Evolutionary conservation across 2,113 vertebrate species (phyloP).

Genomic region (Perca schrenkii): DNA sequence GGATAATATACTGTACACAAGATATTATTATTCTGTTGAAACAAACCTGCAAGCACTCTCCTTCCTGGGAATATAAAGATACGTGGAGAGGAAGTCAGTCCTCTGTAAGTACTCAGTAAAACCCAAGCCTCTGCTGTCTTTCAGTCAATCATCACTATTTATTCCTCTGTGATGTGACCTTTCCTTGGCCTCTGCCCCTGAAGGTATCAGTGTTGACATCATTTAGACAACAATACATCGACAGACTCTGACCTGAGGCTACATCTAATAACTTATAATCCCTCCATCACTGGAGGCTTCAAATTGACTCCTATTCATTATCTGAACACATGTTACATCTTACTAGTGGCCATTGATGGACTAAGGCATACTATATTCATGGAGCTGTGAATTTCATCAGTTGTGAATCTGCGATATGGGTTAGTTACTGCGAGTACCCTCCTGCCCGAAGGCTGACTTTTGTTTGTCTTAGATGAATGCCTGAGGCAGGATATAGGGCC

Average conservation of each 20-base stretch:
- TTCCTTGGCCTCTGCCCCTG: conserved; percentile 14
- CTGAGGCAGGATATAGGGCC: not conserved
- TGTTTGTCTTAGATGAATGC: conserved; percentile 20
- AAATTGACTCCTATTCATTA: conserved; percentile 42
- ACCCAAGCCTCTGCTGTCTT: not conserved
- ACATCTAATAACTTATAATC: conserved; percentile 32
- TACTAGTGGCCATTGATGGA: conserved; percentile 13
- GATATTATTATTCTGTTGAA: not conserved
- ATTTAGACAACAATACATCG: conserved; percentile 9
- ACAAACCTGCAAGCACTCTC: not conserved
- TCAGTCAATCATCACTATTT: conserved; percentile 7
- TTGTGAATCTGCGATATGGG: conserved; percentile 15
- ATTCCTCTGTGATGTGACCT: conserved; percentile 31
- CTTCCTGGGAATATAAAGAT: not conserved
- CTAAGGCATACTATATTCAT: not conserved
- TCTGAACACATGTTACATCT: conserved; percentile 28
- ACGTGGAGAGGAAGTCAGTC: not conserved
- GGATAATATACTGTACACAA: not conserved
- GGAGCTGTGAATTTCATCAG: conserved; percentile 17
- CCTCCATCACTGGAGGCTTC: conserved; percentile 19
- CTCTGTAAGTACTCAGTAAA: not conserved
- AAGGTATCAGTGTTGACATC: conserved; percentile 28
- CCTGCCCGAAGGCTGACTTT: conserved; percentile 23
- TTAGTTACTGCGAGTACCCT: conserved; percentile 34
- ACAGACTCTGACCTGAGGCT: conserved; percentile 19